Evolutionary conservation across 2,113 vertebrate species (phyloP).

Genomic region (Glaucomys volans): DNA sequence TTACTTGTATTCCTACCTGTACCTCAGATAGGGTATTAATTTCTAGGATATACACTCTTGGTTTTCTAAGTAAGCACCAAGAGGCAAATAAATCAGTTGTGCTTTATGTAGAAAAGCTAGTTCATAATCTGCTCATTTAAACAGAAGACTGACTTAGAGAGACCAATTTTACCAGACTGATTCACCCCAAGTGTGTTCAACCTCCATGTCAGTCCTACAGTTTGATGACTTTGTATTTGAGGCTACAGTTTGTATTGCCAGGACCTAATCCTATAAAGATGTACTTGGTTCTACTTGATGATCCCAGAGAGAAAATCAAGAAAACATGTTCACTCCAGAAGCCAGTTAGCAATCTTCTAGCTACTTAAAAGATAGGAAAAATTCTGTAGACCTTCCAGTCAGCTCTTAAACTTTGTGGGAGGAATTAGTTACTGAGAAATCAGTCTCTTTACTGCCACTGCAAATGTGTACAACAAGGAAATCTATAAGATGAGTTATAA

Average conservation of each 20-base stretch:
- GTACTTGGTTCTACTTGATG: background rate
- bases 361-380: background rate
- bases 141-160: background rate
- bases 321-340: background rate
- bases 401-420: background rate
- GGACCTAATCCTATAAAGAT: background rate
- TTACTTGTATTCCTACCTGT: no score
- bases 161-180: background rate
- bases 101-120: conserved; percentile 21
- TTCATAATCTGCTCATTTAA: conserved; percentile 17
- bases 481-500: background rate
- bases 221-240: background rate
- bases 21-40: no score
- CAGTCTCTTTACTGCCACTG: background rate
- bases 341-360: background rate
- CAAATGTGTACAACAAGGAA: background rate
- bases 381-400: background rate
- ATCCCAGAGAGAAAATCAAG: background rate
- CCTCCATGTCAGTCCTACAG: background rate
- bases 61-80: conserved; percentile 44
- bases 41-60: no score
- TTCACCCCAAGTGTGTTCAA: background rate
- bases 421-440: background rate
- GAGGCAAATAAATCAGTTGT: background rate
- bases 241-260: background rate